These are phyloP conservation scores for Cerastoderma edule DNA, from an alignment of 2,888 invertebrate species.

Conservation along the genomic window DNA sequence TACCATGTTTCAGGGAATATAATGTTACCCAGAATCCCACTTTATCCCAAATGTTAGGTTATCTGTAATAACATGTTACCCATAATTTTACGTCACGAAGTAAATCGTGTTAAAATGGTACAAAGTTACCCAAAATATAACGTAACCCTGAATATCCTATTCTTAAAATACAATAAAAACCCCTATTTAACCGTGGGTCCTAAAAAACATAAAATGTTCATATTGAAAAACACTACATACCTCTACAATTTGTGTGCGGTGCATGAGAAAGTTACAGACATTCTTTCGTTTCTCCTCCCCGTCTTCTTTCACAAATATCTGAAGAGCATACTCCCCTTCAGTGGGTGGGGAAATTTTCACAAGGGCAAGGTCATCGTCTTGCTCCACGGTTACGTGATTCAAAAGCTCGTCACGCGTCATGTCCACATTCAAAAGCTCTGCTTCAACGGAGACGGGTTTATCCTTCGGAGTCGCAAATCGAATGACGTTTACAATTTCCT, in stretches of 20 bases:
- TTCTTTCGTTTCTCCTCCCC: constrained; percentile 49
- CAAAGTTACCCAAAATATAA: too few species aligned
- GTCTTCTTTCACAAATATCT: constrained; percentile 49
- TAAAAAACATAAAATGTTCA: neutral
- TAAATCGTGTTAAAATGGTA: too few species aligned
- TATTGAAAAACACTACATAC: constrained; percentile 35
- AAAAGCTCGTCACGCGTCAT: constrained; percentile 49
- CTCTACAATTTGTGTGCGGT: constrained; percentile 60
- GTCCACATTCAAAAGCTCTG: constrained; percentile 52
- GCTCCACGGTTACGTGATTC: constrained; percentile 41
- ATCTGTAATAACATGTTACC: too few species aligned
- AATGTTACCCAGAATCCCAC: too few species aligned
- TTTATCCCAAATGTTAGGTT: too few species aligned
- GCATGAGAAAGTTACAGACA: constrained; percentile 63
- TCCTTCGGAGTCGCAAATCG: constrained; percentile 57
- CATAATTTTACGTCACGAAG: too few species aligned
- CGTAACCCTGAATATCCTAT: too few species aligned
- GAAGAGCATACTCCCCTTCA: constrained; percentile 65
- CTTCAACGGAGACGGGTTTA: constrained; percentile 43
- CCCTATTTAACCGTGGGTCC: too few species aligned
- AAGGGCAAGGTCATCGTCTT: constrained; percentile 44
- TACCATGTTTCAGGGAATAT: too few species aligned
- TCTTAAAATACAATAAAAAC: too few species aligned
- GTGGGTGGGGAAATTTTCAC: constrained; percentile 58
- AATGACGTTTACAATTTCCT: constrained; percentile 50